Percentiles rank a stretch among this genome's conserved stretches.
Evolutionary conservation across 2,113 vertebrate genomes (phyloP).

Genomic region (Tichodroma muraria): DNA sequence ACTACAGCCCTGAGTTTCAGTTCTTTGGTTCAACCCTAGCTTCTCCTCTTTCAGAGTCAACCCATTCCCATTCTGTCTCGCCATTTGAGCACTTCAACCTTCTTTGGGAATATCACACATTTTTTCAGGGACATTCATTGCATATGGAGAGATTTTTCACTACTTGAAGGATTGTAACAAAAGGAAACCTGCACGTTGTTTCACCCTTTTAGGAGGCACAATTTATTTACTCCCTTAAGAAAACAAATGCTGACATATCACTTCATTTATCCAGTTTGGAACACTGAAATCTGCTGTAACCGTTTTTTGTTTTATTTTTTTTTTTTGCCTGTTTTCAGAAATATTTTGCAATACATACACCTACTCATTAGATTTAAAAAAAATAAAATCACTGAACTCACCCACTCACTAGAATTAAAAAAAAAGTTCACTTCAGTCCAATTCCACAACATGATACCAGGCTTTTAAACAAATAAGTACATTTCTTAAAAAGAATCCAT

Average conservation of each 20-base stretch:
- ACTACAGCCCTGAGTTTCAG: neutral
- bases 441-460: constrained; percentile 29
- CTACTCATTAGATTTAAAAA: neutral
- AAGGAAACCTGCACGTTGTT: neutral
- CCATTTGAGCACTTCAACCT: neutral
- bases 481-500: constrained; percentile 10
- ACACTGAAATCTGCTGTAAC: neutral
- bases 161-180: neutral
- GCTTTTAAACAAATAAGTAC: constrained; percentile 28
- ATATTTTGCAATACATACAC: constrained; percentile 44
- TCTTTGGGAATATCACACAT: neutral
- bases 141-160: neutral
- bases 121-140: neutral
- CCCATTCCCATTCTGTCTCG: neutral
- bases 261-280: constrained; percentile 32
- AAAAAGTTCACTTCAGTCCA: neutral
- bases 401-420: neutral
- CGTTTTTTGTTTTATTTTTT: too few relatives aligned
- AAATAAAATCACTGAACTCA: neutral
- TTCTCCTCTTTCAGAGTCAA: neutral
- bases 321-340: constrained; percentile 1
- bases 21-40: neutral
- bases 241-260: constrained; percentile 41
- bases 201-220: neutral
- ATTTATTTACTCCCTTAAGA: constrained; percentile 11